Evolutionary conservation across 2,888 invertebrate species (phyloP).

Genomic region (Dicranocentrus wangi): DNA sequence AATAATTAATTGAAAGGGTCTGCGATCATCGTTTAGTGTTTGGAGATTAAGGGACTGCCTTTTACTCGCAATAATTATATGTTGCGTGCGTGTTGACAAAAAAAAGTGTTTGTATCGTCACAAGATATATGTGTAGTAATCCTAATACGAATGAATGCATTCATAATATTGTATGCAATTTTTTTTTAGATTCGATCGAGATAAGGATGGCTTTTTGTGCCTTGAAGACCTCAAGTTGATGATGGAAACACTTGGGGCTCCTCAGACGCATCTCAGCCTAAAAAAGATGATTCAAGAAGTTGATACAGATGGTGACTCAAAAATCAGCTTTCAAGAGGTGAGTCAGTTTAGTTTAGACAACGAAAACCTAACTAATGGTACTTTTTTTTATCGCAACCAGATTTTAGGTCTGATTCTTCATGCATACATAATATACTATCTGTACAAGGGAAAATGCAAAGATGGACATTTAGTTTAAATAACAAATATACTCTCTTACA

Average conservation of each 20-base stretch:
- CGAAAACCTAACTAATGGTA: no score
- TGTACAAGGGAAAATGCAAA: no score
- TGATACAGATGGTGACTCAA: conserved; percentile 88
- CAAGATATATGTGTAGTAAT: not conserved
- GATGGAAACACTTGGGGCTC: conserved; percentile 97
- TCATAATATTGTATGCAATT: no score
- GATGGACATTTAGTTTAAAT: no score
- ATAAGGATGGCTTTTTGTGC: conserved; percentile 90
- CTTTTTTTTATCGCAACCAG: no score
- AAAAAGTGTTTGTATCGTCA: not conserved
- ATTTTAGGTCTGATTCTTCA: no score
- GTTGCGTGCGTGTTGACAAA: not conserved
- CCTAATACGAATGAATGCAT: no score
- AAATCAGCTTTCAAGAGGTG: conserved; percentile 92
- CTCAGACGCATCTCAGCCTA: conserved; percentile 94
- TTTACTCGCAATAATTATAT: not conserved
- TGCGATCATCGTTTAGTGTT: no score
- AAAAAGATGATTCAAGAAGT: conserved; percentile 96
- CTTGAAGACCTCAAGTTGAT: conserved; percentile 92
- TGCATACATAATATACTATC: no score
- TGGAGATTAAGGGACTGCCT: no score
- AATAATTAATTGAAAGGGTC: no score
- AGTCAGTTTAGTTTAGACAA: conserved; percentile 62
- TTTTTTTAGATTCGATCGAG: conserved; percentile 82
- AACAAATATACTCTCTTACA: no score